phyloP scores from a whole-genome alignment of 2,113 vertebrate genomes.

The Pseudonaja textilis region DNA sequence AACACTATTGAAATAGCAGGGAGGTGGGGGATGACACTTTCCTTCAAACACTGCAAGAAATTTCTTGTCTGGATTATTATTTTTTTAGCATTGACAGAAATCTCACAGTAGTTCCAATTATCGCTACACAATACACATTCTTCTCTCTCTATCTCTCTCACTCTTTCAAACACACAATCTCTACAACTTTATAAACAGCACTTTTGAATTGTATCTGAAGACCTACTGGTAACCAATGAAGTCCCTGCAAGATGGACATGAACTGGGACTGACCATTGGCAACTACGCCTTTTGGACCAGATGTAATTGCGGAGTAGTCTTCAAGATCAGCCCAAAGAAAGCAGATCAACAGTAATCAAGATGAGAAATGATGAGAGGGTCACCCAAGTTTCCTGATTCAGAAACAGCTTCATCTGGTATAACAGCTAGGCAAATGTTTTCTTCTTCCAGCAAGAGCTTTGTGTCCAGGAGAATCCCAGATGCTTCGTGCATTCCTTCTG shows the following conservation, averaged over 20 bases:
- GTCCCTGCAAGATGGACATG: not conserved
- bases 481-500: not conserved
- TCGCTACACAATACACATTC: not conserved
- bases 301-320: not conserved
- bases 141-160: fast-evolving
- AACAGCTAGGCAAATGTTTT: not conserved
- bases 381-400: not conserved
- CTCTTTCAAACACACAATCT: not conserved
- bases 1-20: not conserved
- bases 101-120: conserved; percentile 1
- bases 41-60: fast-evolving
- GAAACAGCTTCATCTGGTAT: not conserved
- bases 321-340: not conserved
- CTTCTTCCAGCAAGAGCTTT: not conserved
- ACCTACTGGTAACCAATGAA: not conserved
- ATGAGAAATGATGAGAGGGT: not conserved
- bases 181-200: not conserved
- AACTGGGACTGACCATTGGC: not conserved
- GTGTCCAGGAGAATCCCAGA: not conserved
- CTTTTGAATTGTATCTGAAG: not conserved
- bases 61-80: not conserved
- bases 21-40: fast-evolving
- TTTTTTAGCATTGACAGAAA: not conserved
- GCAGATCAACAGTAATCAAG: not conserved
- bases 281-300: not conserved